phyloP scores from a whole-genome alignment of 2,797 vertebrate species.

The Pitangus sulphuratus region DNA sequence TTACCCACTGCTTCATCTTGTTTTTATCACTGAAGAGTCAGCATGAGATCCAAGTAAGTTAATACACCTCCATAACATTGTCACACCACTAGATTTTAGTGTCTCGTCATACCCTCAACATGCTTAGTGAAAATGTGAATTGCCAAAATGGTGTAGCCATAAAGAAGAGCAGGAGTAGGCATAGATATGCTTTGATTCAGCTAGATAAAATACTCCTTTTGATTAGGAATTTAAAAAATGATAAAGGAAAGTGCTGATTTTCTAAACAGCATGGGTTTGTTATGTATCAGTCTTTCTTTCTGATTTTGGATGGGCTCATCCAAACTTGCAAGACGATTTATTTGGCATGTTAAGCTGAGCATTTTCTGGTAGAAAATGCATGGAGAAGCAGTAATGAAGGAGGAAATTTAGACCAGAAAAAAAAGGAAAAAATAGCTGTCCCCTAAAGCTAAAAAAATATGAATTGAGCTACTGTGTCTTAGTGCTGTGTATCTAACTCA shows the following conservation, averaged over 20 bases:
- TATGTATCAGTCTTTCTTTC: not conserved
- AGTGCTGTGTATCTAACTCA: not conserved
- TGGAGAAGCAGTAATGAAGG: not conserved
- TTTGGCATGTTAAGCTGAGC: not conserved
- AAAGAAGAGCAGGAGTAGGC: not conserved
- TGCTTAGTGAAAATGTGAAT: slow-evolving; percentile 29
- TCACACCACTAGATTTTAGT: slow-evolving; percentile 28
- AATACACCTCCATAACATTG: slow-evolving; percentile 12
- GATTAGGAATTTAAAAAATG: not conserved
- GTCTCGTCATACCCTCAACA: not conserved
- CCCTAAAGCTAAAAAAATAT: not conserved
- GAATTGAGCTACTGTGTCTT: not conserved
- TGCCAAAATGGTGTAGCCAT: not conserved
- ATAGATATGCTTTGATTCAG: not conserved
- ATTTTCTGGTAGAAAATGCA: not conserved
- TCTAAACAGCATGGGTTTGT: not conserved
- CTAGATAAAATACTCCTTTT: slow-evolving; percentile 11
- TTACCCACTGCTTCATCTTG: slow-evolving; percentile 56
- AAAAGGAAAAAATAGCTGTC: not conserved
- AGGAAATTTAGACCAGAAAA: not conserved
- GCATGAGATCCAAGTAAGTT: slow-evolving; percentile 43
- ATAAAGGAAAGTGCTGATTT: not conserved
- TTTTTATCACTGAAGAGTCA: slow-evolving; percentile 62
- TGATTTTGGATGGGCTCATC: not conserved
- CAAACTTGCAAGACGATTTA: not conserved